Evolutionary conservation across 2,888 invertebrate genomes (phyloP).

Genomic region (Epistrophe eligans): DNA sequence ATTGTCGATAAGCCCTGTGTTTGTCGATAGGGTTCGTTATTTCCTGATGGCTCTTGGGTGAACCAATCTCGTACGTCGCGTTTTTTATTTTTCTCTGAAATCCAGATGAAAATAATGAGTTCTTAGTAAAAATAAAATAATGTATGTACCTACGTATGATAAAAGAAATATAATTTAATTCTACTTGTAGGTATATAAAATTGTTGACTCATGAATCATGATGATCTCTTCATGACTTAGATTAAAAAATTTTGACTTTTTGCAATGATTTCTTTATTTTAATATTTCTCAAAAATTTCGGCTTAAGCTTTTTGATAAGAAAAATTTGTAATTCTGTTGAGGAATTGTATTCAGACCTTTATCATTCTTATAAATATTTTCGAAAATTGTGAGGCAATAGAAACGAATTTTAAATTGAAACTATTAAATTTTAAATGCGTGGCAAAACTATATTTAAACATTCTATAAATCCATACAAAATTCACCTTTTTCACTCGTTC

Average conservation of each 20-base stretch:
- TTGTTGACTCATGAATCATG: neutral
- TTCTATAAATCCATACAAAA: conserved; percentile 7
- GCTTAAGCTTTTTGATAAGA: too few species aligned
- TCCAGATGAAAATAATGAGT: conserved; percentile 23
- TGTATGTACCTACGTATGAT: neutral
- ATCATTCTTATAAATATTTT: too few species aligned
- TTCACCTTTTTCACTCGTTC: conserved; percentile 82
- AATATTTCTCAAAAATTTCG: too few species aligned
- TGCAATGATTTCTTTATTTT: too few species aligned
- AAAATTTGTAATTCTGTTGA: too few species aligned
- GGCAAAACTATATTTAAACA: too few species aligned
- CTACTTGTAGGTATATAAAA: neutral
- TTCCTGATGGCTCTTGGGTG: conserved; percentile 78
- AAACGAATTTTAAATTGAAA: too few species aligned
- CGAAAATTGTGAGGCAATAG: too few species aligned
- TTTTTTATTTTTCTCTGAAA: conserved; percentile 83
- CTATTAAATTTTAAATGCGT: too few species aligned
- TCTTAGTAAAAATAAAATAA: neutral
- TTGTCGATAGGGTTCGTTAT: conserved; percentile 80
- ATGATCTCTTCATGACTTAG: neutral
- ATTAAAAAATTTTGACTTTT: too few species aligned
- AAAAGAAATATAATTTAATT: neutral
- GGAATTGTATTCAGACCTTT: too few species aligned
- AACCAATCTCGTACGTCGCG: conserved; percentile 84
- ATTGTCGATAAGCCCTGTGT: conserved; percentile 80